A percentile compares a stretch with the other conserved stretches of the same genome.
Conservation (phyloP, 2,797 vertebrate species). For the Pseudocheirus occidentalis region DNA sequence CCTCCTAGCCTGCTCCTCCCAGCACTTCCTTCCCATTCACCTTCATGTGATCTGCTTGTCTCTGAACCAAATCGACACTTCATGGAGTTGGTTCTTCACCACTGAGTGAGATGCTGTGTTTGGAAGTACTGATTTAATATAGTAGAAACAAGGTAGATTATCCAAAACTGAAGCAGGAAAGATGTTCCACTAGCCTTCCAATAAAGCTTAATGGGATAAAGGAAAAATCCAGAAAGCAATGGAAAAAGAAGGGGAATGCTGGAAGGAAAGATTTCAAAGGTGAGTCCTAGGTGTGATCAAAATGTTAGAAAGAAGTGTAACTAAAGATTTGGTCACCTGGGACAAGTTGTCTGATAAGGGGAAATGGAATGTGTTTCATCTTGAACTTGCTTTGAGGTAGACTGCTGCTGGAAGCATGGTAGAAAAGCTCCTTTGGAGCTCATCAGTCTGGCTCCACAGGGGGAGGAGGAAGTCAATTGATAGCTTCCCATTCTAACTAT, state of each 20-base stretch:
- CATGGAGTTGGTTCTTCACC: slow-evolving; percentile 21
- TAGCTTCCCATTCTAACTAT: not conserved
- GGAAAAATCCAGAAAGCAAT: slow-evolving; percentile 13
- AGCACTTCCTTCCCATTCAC: slow-evolving; percentile 21
- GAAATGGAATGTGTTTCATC: not conserved
- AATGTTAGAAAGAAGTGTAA: not conserved
- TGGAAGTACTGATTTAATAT: slow-evolving; percentile 33
- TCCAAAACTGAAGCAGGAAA: not conserved
- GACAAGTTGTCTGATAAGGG: not conserved
- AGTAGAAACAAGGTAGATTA: slow-evolving; percentile 14
- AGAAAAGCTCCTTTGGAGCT: not conserved
- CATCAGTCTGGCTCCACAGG: not conserved
- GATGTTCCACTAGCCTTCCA: not conserved
- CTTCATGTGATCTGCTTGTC: slow-evolving; percentile 17
- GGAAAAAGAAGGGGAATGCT: not conserved
- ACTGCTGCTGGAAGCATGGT: not conserved
- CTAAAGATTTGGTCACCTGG: not conserved
- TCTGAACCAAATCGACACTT: slow-evolving; percentile 47
- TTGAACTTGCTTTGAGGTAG: not conserved
- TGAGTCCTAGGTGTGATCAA: not conserved
- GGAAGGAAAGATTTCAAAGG: not conserved
- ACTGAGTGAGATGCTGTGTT: slow-evolving; percentile 42
- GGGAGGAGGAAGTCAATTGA: not conserved
- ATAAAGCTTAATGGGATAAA: not conserved
- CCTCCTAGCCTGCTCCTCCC: slow-evolving; percentile 25